phyloP scores from a whole-genome alignment of 2,113 vertebrate genomes.

The Xiphophorus hellerii region DNA sequence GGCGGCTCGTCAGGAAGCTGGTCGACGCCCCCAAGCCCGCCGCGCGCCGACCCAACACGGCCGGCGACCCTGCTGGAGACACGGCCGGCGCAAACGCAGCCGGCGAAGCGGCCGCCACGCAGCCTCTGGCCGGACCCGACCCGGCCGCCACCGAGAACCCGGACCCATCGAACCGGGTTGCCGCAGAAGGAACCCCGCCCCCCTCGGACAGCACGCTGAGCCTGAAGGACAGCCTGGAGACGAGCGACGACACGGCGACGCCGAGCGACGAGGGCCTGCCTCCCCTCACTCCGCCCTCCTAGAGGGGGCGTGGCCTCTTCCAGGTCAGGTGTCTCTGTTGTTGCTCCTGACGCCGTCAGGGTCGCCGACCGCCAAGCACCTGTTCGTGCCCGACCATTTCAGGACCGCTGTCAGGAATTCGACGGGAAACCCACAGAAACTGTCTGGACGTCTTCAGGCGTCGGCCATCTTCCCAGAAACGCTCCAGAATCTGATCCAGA shows the following conservation, averaged over 20 bases:
- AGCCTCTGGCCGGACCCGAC: background rate
- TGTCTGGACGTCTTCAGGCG: too few relatives aligned
- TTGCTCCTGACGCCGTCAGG: background rate
- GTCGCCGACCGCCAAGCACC: background rate
- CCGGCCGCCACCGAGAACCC: slow-evolving; percentile 74
- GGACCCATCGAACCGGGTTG: slow-evolving; percentile 59
- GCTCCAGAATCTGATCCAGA: too few relatives aligned
- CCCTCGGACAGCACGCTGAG: slow-evolving; percentile 80
- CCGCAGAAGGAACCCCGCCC: slow-evolving; percentile 53
- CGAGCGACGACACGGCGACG: slow-evolving; percentile 77
- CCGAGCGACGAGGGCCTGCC: slow-evolving; percentile 77
- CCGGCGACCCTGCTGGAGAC: background rate
- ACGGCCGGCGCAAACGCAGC: too few relatives aligned
- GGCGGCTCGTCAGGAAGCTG: slow-evolving; percentile 91
- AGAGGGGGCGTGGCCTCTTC: slow-evolving; percentile 33
- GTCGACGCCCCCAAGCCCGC: slow-evolving; percentile 62
- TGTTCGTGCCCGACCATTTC: background rate
- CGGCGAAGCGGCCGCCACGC: background rate
- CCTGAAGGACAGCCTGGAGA: slow-evolving; percentile 82
- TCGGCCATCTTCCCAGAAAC: too few relatives aligned
- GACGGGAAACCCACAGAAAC: slow-evolving; percentile 1
- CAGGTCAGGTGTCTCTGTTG: slow-evolving; percentile 41
- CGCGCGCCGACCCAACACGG: slow-evolving; percentile 53
- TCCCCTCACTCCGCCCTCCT: slow-evolving; percentile 72
- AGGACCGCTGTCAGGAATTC: background rate